Evolutionary conservation across 2,113 vertebrate genomes (phyloP).

Genomic region (Equus przewalskii): DNA sequence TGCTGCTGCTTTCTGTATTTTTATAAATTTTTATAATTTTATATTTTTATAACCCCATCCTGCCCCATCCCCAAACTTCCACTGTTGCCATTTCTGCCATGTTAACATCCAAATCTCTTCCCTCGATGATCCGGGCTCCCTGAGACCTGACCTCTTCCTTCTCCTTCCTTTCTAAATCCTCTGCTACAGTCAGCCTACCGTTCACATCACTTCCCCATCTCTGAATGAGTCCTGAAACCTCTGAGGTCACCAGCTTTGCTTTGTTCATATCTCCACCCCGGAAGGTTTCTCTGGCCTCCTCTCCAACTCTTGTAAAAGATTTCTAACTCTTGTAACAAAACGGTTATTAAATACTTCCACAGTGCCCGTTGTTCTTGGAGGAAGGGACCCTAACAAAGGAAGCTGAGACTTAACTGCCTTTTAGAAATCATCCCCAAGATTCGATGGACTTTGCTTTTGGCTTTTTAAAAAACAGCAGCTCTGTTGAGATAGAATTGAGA

Average conservation of each 20-base stretch:
- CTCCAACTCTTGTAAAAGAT: not conserved
- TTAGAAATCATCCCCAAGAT: not conserved
- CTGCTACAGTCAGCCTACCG: fast-evolving
- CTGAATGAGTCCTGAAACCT: not conserved
- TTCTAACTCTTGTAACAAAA: no score
- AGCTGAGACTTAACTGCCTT: not conserved
- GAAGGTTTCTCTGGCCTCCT: not conserved
- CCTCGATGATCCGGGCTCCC: not conserved
- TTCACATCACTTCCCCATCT: not conserved
- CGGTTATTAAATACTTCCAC: not conserved
- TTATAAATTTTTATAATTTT: not conserved
- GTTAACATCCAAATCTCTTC: not conserved
- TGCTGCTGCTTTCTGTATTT: not conserved
- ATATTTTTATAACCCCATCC: not conserved
- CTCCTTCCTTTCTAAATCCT: not conserved
- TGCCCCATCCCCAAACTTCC: not conserved
- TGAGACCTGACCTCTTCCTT: no score
- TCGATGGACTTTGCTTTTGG: not conserved
- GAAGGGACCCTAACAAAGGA: not conserved
- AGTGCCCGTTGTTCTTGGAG: not conserved
- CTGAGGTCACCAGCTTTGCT: not conserved
- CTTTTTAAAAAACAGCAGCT: not conserved
- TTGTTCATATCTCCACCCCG: not conserved
- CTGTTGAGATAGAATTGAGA: not conserved
- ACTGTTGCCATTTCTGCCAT: not conserved